A percentile compares a stretch with the other conserved stretches of the same genome.
phyloP scores from a whole-genome alignment of 2,797 vertebrate genomes.

The Cirrhinus molitorella region DNA sequence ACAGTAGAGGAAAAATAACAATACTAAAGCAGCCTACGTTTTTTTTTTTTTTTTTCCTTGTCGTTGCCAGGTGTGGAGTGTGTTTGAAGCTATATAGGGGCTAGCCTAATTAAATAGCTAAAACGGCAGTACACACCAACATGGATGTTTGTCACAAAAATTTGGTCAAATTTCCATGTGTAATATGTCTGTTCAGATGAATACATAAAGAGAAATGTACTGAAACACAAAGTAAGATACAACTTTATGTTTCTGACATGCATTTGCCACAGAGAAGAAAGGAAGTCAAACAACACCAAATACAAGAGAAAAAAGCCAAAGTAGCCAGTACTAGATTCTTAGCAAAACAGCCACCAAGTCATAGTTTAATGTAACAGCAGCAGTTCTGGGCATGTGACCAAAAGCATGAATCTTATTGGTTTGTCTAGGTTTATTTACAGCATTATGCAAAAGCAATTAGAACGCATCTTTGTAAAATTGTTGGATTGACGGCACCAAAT shows the following conservation, averaged over 20 bases:
- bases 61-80: too few species aligned
- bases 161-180: neutral
- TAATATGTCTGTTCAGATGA: neutral
- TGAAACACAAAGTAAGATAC: neutral
- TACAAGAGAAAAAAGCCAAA: neutral
- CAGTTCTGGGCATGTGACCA: neutral
- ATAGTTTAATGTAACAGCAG: neutral
- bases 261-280: neutral
- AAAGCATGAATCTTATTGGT: neutral
- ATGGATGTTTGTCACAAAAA: neutral
- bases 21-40: neutral
- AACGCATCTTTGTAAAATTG: neutral
- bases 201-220: neutral
- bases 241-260: neutral
- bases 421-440: neutral
- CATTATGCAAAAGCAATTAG: neutral
- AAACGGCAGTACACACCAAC: neutral
- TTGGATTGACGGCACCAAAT: too few species aligned
- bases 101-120: neutral
- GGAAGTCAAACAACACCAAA: neutral
- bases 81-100: too few species aligned
- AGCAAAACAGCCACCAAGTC: neutral
- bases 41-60: too few species aligned
- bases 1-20: neutral
- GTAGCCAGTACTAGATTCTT: neutral